phyloP scores from a whole-genome alignment of 1,140 invertebrate genomes.

The Penaeus japonicus region DNA sequence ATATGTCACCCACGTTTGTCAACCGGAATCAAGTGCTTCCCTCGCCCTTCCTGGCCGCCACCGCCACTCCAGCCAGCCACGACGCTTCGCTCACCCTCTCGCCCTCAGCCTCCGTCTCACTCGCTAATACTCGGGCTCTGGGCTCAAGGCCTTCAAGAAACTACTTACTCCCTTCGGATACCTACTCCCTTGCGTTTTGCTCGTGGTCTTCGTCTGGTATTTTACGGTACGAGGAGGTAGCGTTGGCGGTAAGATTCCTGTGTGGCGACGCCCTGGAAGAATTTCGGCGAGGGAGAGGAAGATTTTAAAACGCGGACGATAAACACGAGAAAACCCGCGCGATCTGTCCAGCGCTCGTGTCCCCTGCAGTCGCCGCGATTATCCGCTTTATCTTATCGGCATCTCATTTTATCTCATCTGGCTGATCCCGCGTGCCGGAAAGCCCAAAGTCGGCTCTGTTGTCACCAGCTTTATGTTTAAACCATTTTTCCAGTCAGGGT shows the following conservation, averaged over 20 bases:
- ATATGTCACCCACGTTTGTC: slow-evolving; percentile 46
- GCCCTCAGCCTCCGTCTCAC: background rate
- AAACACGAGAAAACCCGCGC: background rate
- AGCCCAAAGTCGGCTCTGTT: slow-evolving; percentile 34
- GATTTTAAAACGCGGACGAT: slow-evolving; percentile 21
- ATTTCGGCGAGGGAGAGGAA: too few species aligned
- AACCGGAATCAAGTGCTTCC: slow-evolving; percentile 54
- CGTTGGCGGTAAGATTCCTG: too few species aligned
- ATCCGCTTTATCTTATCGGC: slow-evolving; percentile 49
- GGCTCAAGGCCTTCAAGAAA: too few species aligned
- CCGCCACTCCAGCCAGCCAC: background rate
- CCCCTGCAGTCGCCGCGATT: slow-evolving; percentile 50
- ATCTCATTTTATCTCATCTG: slow-evolving; percentile 56
- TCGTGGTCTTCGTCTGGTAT: too few species aligned
- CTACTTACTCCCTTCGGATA: too few species aligned
- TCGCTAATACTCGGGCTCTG: too few species aligned
- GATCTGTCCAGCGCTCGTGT: background rate
- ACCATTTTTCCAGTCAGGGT: too few species aligned
- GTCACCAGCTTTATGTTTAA: background rate
- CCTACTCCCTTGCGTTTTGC: too few species aligned
- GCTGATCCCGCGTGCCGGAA: slow-evolving; percentile 35
- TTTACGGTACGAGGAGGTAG: too few species aligned
- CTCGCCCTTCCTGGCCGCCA: background rate
- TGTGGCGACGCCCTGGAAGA: too few species aligned
- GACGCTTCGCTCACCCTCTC: background rate